phyloP scores from a whole-genome alignment of 23 tunicate species.

The Pegea sp. region DNA sequence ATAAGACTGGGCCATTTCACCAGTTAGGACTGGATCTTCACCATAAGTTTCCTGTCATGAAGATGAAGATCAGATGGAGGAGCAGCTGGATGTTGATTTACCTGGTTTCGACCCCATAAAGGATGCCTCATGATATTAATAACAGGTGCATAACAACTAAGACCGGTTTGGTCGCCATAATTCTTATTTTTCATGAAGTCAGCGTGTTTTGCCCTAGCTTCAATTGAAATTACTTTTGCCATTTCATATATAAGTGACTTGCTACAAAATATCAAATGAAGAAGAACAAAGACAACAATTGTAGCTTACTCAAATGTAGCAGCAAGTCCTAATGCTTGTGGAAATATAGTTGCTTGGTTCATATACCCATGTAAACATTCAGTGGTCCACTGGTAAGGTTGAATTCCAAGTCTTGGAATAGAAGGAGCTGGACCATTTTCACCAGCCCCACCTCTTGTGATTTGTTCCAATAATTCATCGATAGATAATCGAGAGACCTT shows the following conservation, averaged over 20 bases:
- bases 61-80: not conserved
- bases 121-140: slow-evolving; percentile 87
- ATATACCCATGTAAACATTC: slow-evolving; percentile 70
- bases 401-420: slow-evolving; percentile 36
- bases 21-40: slow-evolving; percentile 78
- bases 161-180: slow-evolving; percentile 62
- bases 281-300: not conserved
- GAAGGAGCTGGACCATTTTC: slow-evolving; percentile 79
- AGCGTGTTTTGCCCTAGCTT: slow-evolving; percentile 70
- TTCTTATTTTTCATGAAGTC: slow-evolving; percentile 17
- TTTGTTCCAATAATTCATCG: slow-evolving; percentile 38
- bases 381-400: slow-evolving; percentile 70
- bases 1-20: slow-evolving; percentile 40
- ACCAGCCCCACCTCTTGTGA: slow-evolving; percentile 55
- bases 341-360: slow-evolving; percentile 46
- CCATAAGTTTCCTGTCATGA: slow-evolving; percentile 74
- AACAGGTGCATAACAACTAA: slow-evolving; percentile 78
- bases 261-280: slow-evolving; percentile 7
- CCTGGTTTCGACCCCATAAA: slow-evolving; percentile 89
- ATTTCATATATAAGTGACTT: slow-evolving; percentile 16
- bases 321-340: slow-evolving; percentile 67
- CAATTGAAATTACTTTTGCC: slow-evolving; percentile 34
- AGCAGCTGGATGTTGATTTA: slow-evolving; percentile 1
- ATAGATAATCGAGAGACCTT: slow-evolving; percentile 39
- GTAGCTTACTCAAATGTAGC: slow-evolving; percentile 48